phyloP scores from a whole-genome alignment of 2,797 vertebrate genomes.

The Halcyon badia region DNA sequence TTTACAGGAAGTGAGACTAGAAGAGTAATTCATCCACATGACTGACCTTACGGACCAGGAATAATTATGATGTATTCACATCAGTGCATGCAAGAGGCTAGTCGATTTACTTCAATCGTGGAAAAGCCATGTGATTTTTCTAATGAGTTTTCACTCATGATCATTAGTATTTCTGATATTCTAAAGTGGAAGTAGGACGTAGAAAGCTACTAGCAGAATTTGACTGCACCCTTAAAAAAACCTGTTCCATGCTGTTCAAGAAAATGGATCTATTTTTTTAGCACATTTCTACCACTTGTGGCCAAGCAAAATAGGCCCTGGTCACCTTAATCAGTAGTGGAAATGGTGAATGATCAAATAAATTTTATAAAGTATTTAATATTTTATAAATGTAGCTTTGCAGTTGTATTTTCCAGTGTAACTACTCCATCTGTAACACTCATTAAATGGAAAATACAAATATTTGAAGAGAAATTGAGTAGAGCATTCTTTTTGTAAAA shows the following conservation, averaged over 20 bases:
- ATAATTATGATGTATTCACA: neutral
- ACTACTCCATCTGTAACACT: neutral
- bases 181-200: neutral
- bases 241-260: neutral
- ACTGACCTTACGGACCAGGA: constrained; percentile 16
- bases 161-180: neutral
- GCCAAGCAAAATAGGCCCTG: neutral
- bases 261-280: neutral
- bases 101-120: neutral
- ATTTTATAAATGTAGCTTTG: neutral
- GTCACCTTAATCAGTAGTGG: neutral
- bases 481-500: neutral
- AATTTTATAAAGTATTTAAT: neutral
- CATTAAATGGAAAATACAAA: neutral
- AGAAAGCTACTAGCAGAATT: neutral
- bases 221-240: neutral
- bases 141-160: neutral
- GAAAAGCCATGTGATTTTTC: neutral
- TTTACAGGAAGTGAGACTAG: neutral
- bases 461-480: neutral
- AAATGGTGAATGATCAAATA: neutral
- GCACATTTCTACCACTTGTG: neutral
- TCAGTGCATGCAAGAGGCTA: neutral
- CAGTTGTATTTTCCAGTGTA: neutral
- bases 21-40: neutral